Evolutionary conservation across 2,888 invertebrate genomes (phyloP), one percentile per base, ranked within the genome.

Genomic region (Agonopterix alstromeriana): DNA sequence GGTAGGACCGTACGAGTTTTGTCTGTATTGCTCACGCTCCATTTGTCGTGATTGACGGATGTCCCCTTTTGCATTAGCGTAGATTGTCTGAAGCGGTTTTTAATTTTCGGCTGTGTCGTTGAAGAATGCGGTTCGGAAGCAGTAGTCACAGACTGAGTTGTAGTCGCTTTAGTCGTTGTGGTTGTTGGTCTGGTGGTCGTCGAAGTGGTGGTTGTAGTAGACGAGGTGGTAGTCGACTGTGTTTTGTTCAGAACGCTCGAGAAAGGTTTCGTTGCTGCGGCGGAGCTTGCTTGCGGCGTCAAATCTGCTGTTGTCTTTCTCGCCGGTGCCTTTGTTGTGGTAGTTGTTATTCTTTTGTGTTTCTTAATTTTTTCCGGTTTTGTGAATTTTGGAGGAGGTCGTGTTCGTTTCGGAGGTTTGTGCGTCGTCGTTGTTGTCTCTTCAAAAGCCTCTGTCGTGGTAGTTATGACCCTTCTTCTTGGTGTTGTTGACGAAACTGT

Each of bases 1-100:
- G 60, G 51, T 35, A 62, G 11, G 46, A n/a, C 42, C 9, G 67
- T 60, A 53, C 59, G 64, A 47, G 62, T 67, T 50, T 70, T 80
- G 17, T 80, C 76, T 40, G 50, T 55, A 38, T 55, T 42, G 27
- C 54, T 57, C 5, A 53, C 48, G 50, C 67, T 81, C 82, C 87
- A 87, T 61, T 76, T 84, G 53, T 87, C 87, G 49, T 86, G 85
- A 49, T 86, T 88, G 0, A 84, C 74, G n/a, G 88, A 87, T 17
- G 87, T 87, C 12, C 88, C 87, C 64, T 87, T 86, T 8, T 68
- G 53, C 63, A 85, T 75, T 48, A 88, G 56, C 11, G 84, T 85
- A 10, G 88, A 83, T 59, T 82, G 80, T 60, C 88, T 69, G 55
- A 79, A 88, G 45, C 88, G 77, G 53, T 83, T 87, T 59, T 68